These are phyloP conservation scores for Catharus minimus DNA, from an alignment of 2,113 vertebrate genomes.

Conservation along the genomic window DNA sequence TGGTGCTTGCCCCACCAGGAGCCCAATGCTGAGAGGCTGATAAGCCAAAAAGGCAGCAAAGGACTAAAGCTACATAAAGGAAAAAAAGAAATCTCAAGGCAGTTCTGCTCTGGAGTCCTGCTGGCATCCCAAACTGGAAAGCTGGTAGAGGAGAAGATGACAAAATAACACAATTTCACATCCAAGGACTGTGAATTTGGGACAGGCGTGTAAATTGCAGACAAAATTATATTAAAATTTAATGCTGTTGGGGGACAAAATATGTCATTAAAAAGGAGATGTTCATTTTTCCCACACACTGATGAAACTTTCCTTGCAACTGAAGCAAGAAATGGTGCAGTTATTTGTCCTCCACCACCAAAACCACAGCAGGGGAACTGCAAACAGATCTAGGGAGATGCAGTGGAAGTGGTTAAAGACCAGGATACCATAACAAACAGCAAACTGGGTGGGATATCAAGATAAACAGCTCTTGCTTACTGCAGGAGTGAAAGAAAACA, in stretches of 20 bases:
- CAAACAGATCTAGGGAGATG: not conserved
- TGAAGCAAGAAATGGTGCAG: not conserved
- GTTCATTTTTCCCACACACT: not conserved
- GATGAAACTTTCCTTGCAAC: not conserved
- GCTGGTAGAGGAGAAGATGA: not conserved
- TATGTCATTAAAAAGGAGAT: not conserved
- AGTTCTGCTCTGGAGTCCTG: not conserved
- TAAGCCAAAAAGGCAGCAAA: not conserved
- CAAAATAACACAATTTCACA: not conserved
- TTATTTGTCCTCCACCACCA: not conserved
- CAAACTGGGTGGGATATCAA: not conserved
- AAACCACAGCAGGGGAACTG: not conserved
- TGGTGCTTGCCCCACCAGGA: not conserved
- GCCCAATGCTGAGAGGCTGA: not conserved
- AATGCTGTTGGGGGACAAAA: rapidly evolving
- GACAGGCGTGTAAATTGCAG: not conserved
- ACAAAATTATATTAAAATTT: not conserved
- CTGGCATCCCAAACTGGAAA: not conserved
- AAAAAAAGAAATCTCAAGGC: not conserved
- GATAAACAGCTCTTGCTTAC: not conserved
- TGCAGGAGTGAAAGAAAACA: not conserved
- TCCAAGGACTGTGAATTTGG: not conserved
- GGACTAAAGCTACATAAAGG: rapidly evolving
- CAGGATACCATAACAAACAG: not conserved
- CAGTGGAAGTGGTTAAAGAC: not conserved